These are phyloP conservation scores for Alligator sinensis DNA, from an alignment of 2,113 vertebrate genomes.

Conservation along the genomic window DNA sequence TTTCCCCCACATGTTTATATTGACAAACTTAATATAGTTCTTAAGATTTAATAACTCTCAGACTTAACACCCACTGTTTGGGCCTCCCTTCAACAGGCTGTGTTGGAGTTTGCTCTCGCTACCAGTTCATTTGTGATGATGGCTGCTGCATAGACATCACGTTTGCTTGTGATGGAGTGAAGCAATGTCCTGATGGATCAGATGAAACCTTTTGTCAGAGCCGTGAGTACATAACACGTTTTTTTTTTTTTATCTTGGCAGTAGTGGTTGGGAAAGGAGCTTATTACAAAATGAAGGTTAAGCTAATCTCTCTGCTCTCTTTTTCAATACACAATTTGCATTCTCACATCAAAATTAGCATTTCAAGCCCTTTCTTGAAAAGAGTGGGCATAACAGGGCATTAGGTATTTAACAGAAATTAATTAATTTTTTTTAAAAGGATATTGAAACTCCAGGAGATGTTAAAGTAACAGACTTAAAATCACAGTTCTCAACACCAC, in stretches of 20 bases:
- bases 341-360: background rate
- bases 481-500: background rate
- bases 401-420: background rate
- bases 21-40: fast-evolving
- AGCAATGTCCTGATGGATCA: constrained; percentile 92
- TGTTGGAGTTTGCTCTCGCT: constrained; percentile 86
- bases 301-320: background rate
- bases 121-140: constrained; percentile 95
- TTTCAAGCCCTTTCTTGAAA: background rate
- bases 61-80: background rate
- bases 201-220: constrained; percentile 95
- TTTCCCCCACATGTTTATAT: background rate
- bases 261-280: background rate
- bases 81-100: constrained; percentile 81
- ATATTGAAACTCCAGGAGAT: background rate
- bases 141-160: constrained; percentile 97
- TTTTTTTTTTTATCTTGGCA: background rate
- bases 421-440: background rate
- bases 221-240: constrained; percentile 75
- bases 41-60: background rate
- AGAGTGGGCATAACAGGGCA: background rate
- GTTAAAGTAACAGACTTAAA: background rate
- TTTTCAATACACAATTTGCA: background rate
- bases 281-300: fast-evolving
- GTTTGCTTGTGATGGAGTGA: constrained; percentile 90